phyloP scores from a whole-genome alignment of 1,140 invertebrate species.

The Sitophilus oryzae region DNA sequence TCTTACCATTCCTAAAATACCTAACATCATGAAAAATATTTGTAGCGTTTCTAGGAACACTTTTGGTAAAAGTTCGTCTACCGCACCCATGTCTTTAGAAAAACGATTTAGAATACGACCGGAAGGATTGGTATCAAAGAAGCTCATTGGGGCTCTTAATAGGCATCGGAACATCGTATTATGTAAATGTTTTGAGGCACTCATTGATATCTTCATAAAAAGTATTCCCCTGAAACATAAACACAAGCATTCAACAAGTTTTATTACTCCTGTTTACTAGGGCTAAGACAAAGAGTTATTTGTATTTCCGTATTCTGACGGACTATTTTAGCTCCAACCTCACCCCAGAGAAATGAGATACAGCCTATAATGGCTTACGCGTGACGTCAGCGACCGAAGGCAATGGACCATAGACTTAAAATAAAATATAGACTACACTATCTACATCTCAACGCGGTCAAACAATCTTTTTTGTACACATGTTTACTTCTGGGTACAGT shows the following conservation, averaged over 20 bases:
- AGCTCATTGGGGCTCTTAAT: constrained; percentile 60
- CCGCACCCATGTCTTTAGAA: constrained; percentile 71
- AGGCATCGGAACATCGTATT: constrained; percentile 77
- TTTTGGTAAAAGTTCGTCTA: constrained; percentile 82
- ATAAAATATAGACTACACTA: no score
- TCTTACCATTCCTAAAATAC: constrained; percentile 53
- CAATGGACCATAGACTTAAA: no score
- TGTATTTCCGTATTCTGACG: no score
- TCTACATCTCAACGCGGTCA: no score
- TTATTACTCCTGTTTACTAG: background rate
- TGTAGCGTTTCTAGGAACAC: constrained; percentile 72
- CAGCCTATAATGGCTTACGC: no score
- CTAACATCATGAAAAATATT: constrained; percentile 51
- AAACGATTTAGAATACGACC: constrained; percentile 67
- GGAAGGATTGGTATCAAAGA: constrained; percentile 59
- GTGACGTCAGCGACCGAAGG: no score
- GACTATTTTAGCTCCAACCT: no score
- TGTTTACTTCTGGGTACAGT: no score
- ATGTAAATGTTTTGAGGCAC: constrained; percentile 73
- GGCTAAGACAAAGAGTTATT: background rate
- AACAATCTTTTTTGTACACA: no score
- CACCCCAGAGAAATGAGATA: no score
- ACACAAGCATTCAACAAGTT: background rate
- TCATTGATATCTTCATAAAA: constrained; percentile 77
- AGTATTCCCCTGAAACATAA: constrained; percentile 51